These are phyloP conservation scores for Catagonus wagneri DNA, from an alignment of 2,113 vertebrate genomes.

Conservation along the genomic window DNA sequence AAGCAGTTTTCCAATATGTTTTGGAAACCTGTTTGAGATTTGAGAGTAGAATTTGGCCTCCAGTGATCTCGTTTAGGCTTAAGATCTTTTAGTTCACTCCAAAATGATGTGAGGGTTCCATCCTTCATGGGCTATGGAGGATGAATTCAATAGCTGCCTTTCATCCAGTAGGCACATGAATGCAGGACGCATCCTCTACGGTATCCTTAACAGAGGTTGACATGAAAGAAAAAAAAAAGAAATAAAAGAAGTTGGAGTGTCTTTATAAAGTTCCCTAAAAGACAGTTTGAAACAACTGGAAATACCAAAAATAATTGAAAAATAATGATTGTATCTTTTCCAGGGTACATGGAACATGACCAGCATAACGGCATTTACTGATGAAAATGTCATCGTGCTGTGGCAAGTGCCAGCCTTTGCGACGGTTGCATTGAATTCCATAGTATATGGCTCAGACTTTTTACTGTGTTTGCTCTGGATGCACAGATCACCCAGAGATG, in stretches of 20 bases:
- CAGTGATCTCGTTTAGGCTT: constrained; percentile 8
- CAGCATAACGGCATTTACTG: not conserved
- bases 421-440: not conserved
- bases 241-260: not conserved
- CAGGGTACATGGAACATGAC: not conserved
- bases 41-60: constrained; percentile 63
- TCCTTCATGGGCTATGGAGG: not conserved
- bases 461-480: not conserved
- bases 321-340: not conserved
- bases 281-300: not conserved
- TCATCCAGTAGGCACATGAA: not conserved
- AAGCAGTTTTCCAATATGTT: constrained; percentile 59
- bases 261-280: not conserved
- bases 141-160: not conserved
- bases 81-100: constrained; percentile 36
- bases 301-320: not conserved
- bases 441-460: not conserved
- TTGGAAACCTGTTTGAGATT: constrained; percentile 63
- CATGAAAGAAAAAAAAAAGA: not conserved
- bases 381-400: not conserved
- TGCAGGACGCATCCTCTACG: not conserved
- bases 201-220: not conserved
- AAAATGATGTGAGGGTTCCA: not conserved
- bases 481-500: not conserved
- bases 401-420: not conserved